Evolutionary conservation across 2,797 vertebrate species (phyloP).

Genomic region (Botia kubotai): DNA sequence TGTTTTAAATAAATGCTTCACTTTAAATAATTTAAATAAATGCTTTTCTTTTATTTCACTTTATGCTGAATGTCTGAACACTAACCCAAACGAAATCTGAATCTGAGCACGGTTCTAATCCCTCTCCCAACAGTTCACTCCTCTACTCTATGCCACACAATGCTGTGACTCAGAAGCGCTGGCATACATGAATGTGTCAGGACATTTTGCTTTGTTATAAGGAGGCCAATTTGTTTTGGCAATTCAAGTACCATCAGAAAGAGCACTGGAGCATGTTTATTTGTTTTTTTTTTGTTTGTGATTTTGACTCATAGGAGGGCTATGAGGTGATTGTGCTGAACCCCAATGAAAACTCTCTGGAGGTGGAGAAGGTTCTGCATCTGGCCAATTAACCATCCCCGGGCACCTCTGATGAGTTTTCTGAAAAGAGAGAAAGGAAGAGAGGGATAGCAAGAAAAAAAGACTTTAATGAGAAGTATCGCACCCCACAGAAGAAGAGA

Average conservation of each 20-base stretch:
- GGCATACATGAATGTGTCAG: slow-evolving; percentile 50
- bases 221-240: slow-evolving; percentile 34
- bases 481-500: slow-evolving; percentile 94
- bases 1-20: no score
- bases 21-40: no score
- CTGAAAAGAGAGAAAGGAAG: slow-evolving; percentile 93
- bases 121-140: slow-evolving; percentile 39
- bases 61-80: background rate
- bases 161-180: slow-evolving; percentile 36
- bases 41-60: no score
- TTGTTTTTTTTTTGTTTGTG: slow-evolving; percentile 49
- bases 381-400: slow-evolving; percentile 77
- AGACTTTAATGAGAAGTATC: slow-evolving; percentile 97
- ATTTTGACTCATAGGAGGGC: slow-evolving; percentile 82
- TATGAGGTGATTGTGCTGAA: slow-evolving; percentile 96
- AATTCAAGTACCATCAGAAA: slow-evolving; percentile 36
- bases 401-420: slow-evolving; percentile 91
- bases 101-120: slow-evolving; percentile 28
- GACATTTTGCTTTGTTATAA: slow-evolving; percentile 50
- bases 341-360: slow-evolving; percentile 97
- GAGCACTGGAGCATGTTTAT: slow-evolving; percentile 46
- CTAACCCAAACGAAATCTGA: slow-evolving; percentile 4
- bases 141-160: slow-evolving; percentile 36
- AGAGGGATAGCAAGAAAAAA: slow-evolving; percentile 90
- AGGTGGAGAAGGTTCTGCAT: slow-evolving; percentile 93